Percentiles rank a stretch among this genome's conserved stretches.
Conservation (phyloP, 30 jellyfish, hydroid and myxozoan species). For the Chironex yamaguchii region DNA sequence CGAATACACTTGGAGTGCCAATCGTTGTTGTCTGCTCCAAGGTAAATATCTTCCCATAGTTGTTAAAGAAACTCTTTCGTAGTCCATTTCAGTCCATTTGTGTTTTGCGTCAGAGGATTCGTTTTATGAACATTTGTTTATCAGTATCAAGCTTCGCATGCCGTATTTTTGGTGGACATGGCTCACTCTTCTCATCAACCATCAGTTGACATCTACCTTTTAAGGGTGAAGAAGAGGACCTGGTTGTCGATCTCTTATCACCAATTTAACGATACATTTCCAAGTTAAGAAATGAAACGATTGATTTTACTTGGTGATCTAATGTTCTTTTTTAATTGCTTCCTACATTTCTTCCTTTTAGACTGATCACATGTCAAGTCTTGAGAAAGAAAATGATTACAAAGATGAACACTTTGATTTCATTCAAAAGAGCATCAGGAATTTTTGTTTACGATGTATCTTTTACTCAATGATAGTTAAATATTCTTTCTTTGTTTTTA, state of each 20-base stretch:
- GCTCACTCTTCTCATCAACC: no score
- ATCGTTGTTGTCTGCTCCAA: constrained; percentile 84
- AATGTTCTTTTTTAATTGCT: no score
- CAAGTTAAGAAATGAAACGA: no score
- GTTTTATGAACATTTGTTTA: no score
- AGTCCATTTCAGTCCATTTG: not conserved
- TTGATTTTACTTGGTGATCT: no score
- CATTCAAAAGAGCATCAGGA: constrained; percentile 84
- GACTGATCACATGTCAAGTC: constrained; percentile 87
- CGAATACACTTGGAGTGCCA: constrained; percentile 88
- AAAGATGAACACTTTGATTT: constrained; percentile 96
- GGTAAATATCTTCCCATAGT: constrained; percentile 60
- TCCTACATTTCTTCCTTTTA: constrained; percentile 31
- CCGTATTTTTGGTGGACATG: no score
- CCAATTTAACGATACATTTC: no score
- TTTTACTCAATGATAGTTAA: no score
- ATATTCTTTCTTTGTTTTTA: not conserved
- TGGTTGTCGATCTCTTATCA: no score
- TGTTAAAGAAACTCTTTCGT: not conserved
- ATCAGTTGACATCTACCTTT: no score
- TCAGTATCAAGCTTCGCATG: no score
- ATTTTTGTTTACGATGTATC: constrained; percentile 92
- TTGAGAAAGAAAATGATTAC: constrained; percentile 85
- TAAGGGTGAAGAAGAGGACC: no score
- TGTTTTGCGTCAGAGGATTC: not conserved